Percentiles rank a stretch among this genome's conserved stretches.
These are phyloP conservation scores for Caenorhabditis brenneri DNA, from an alignment of 1,140 invertebrate species.

Conservation along the genomic window DNA sequence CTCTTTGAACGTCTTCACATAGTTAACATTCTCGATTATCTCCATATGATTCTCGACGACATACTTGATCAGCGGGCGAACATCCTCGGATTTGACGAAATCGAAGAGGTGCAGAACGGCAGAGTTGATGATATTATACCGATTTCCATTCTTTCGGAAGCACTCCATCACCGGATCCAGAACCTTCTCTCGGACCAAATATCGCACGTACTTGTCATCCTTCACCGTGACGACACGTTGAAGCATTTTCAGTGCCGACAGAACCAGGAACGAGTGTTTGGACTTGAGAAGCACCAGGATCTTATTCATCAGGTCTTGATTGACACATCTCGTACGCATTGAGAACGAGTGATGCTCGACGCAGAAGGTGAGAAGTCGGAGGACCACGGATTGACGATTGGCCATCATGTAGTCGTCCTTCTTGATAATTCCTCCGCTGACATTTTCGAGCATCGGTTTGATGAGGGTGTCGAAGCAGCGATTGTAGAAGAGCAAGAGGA, in stretches of 20 bases:
- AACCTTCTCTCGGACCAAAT: slow-evolving; percentile 93
- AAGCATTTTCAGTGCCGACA: slow-evolving; percentile 89
- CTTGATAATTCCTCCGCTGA: slow-evolving; percentile 55
- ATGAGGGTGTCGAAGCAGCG: slow-evolving; percentile 83
- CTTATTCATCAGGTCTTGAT: slow-evolving; percentile 91
- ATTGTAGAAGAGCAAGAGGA: slow-evolving; percentile 98
- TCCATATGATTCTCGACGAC: slow-evolving; percentile 61
- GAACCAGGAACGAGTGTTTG: slow-evolving; percentile 92
- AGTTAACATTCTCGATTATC: slow-evolving; percentile 56
- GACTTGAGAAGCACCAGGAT: slow-evolving; percentile 96
- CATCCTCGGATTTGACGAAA: slow-evolving; percentile 78
- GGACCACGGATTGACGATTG: slow-evolving; percentile 88
- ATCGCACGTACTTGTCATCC: slow-evolving; percentile 96
- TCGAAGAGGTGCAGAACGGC: slow-evolving; percentile 99
- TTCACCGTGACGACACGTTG: slow-evolving; percentile 94
- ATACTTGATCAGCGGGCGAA: slow-evolving; percentile 63
- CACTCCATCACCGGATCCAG: slow-evolving; percentile 85
- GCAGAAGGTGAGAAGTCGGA: slow-evolving; percentile 97
- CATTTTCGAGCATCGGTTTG: slow-evolving; percentile 65
- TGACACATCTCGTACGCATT: slow-evolving; percentile 96
- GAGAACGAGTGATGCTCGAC: slow-evolving; percentile 99
- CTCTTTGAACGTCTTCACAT: slow-evolving; percentile 64
- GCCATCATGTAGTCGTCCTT: slow-evolving; percentile 92
- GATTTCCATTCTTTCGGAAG: slow-evolving; percentile 91
- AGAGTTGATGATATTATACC: slow-evolving; percentile 97